Percentiles rank a stretch among this genome's conserved stretches.
Conservation (phyloP, 2,888 invertebrate species). For the Mythimna pallens region DNA sequence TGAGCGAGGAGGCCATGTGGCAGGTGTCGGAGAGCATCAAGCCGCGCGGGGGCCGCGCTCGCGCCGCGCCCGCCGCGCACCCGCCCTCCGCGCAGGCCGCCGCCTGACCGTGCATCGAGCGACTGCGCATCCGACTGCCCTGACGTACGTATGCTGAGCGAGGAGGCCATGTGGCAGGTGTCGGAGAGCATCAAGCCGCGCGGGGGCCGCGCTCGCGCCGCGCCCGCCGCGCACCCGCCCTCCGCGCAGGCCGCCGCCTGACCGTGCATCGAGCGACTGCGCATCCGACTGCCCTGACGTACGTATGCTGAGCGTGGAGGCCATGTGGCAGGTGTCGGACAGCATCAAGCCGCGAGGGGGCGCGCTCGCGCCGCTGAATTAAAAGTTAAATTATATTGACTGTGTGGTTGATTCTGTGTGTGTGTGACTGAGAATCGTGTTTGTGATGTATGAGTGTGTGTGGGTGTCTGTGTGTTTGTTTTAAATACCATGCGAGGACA, state of each 20-base stretch:
- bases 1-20: constrained; percentile 99
- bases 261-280: neutral
- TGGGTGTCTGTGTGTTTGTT: too few relatives aligned
- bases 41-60: constrained; percentile 94
- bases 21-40: constrained; percentile 99
- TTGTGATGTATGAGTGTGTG: too few relatives aligned
- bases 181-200: constrained; percentile 98
- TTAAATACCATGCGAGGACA: too few relatives aligned
- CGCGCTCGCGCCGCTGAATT: too few relatives aligned
- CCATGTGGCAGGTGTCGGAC: too few relatives aligned
- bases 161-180: constrained; percentile 99
- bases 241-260: constrained; percentile 64
- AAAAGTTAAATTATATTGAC: too few relatives aligned
- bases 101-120: constrained; percentile 46
- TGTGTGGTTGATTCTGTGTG: too few relatives aligned
- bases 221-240: constrained; percentile 62
- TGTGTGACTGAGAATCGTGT: too few relatives aligned
- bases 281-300: too few relatives aligned
- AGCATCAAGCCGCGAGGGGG: too few relatives aligned
- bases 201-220: constrained; percentile 90
- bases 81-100: constrained; percentile 68
- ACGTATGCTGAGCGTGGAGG: too few relatives aligned
- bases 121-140: neutral
- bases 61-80: constrained; percentile 68
- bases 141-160: constrained; percentile 91